Conservation (phyloP, 2,888 invertebrate genomes). For the Papilio elwesi region DNA sequence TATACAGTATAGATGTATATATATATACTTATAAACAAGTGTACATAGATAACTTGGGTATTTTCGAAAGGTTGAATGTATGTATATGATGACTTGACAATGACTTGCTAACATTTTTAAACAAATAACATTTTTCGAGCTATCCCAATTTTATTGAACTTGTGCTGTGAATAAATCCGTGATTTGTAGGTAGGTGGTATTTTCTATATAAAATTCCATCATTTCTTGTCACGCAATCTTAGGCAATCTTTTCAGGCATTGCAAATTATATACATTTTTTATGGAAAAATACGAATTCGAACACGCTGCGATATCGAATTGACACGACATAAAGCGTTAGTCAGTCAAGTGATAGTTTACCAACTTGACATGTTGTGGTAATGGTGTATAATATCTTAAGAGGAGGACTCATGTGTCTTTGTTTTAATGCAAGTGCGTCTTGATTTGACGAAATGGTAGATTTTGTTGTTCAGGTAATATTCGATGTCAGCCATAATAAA, state of each 20-base stretch:
- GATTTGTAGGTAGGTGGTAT: conserved; percentile 48
- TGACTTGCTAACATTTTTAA: too few species aligned
- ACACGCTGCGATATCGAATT: conserved; percentile 60
- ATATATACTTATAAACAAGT: too few species aligned
- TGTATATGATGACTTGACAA: too few species aligned
- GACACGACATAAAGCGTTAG: conserved; percentile 56
- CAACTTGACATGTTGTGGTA: conserved; percentile 53
- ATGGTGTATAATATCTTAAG: conserved; percentile 26
- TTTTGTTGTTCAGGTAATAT: conserved; percentile 47
- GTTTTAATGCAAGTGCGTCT: conserved; percentile 12
- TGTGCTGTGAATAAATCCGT: too few species aligned
- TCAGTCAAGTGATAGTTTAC: conserved; percentile 68
- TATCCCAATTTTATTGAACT: too few species aligned
- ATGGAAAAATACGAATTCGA: conserved; percentile 60
- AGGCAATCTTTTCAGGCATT: conserved; percentile 51
- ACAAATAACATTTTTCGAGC: too few species aligned
- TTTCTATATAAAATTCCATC: conserved; percentile 44
- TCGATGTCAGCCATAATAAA: background rate
- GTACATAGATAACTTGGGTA: too few species aligned
- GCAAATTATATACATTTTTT: conserved; percentile 62
- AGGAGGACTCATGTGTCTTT: conserved; percentile 4
- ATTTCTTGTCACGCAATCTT: conserved; percentile 61
- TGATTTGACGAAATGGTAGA: conserved; percentile 45
- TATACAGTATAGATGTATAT: too few species aligned
- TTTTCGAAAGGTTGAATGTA: too few species aligned